These are phyloP conservation scores for Acrobasis repandana DNA, from an alignment of 2,888 invertebrate species.

Conservation along the genomic window DNA sequence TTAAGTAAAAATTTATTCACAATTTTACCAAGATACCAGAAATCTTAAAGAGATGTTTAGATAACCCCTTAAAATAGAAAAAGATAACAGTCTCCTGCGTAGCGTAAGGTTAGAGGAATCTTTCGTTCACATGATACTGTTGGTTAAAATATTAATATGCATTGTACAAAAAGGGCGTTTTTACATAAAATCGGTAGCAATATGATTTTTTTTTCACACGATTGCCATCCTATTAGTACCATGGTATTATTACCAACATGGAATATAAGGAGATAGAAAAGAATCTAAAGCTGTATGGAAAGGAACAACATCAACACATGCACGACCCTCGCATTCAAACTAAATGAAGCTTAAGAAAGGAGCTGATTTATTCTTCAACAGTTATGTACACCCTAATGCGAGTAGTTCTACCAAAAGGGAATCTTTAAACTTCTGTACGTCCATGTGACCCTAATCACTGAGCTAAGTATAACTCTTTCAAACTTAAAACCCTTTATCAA, in stretches of 20 bases:
- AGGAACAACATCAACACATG: not conserved
- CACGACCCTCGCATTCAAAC: not conserved
- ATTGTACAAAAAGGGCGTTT: not conserved
- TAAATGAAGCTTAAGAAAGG: not conserved
- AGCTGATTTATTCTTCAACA: not conserved
- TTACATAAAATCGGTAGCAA: not conserved
- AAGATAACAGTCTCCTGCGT: not conserved
- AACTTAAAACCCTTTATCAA: not conserved
- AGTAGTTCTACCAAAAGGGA: not conserved
- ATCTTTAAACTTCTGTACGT: not conserved
- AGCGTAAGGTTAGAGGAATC: not conserved
- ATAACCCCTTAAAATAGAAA: not conserved
- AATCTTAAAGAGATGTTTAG: not conserved
- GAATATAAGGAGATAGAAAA: too few species aligned
- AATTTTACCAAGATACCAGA: not conserved
- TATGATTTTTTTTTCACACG: too few species aligned
- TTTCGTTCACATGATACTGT: too few species aligned
- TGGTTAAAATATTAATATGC: not conserved
- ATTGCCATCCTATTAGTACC: not conserved
- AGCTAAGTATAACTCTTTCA: not conserved
- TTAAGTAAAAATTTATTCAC: not conserved
- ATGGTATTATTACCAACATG: too few species aligned
- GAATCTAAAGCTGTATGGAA: not conserved
- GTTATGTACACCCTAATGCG: not conserved
- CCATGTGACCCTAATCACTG: not conserved